Percentiles rank a stretch among this genome's conserved stretches.
phyloP scores from a whole-genome alignment of 2,113 vertebrate species.

The Trichechus manatus region DNA sequence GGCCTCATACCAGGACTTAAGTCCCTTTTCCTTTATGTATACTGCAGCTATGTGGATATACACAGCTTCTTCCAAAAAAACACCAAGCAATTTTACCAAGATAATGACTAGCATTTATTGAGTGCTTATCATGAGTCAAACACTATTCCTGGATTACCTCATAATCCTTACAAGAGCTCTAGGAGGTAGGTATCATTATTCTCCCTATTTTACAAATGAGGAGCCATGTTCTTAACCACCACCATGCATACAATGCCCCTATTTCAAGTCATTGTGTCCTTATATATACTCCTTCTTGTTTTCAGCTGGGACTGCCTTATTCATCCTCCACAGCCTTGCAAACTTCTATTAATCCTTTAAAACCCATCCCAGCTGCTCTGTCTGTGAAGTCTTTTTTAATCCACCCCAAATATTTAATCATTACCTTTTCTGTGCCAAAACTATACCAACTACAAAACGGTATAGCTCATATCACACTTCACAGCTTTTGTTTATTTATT shows the following conservation, averaged over 20 bases:
- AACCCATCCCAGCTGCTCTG: neutral
- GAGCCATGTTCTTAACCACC: neutral
- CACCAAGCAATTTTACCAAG: neutral
- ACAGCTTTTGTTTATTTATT: neutral
- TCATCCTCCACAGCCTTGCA: neutral
- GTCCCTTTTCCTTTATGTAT: neutral
- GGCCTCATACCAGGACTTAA: neutral
- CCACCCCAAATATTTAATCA: neutral
- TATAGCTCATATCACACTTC: neutral
- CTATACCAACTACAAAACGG: neutral
- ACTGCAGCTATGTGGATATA: neutral
- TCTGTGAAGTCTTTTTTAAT: neutral
- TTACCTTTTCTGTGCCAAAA: neutral
- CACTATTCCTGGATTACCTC: neutral
- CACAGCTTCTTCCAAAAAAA: neutral
- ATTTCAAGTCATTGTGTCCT: neutral
- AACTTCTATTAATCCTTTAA: conserved; percentile 32
- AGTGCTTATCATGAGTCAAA: neutral
- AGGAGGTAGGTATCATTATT: neutral
- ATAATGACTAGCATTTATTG: neutral
- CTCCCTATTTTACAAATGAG: neutral
- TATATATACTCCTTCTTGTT: neutral
- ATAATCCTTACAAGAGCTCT: neutral
- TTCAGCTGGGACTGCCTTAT: neutral
- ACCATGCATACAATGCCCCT: neutral